phyloP scores from a whole-genome alignment of 2,113 vertebrate species.

The Mastomys natalensis region DNA sequence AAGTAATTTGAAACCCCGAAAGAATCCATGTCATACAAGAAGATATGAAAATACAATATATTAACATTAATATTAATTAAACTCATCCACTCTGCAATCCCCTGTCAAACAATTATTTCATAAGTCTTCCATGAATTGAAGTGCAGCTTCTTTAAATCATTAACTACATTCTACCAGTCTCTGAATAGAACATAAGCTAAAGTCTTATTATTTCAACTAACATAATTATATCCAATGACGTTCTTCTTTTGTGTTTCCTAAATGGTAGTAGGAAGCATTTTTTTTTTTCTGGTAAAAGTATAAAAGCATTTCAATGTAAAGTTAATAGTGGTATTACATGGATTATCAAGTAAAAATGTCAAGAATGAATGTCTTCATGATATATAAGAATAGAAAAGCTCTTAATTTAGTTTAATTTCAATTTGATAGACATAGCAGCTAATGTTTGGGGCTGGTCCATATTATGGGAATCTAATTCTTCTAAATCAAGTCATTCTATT shows the following conservation, averaged over 20 bases:
- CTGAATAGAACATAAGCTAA: too few relatives aligned
- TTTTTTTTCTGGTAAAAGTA: not conserved
- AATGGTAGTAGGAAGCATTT: not conserved
- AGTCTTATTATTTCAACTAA: not conserved
- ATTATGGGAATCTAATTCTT: not conserved
- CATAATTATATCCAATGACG: not conserved
- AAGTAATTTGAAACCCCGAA: not conserved
- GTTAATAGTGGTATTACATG: not conserved
- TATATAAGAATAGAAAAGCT: not conserved
- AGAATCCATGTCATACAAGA: not conserved
- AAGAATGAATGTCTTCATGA: not conserved
- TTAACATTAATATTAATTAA: too few relatives aligned
- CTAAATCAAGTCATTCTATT: not conserved
- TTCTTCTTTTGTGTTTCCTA: not conserved
- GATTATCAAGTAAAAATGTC: not conserved
- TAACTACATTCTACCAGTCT: not conserved
- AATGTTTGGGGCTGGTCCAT: not conserved
- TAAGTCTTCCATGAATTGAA: not conserved
- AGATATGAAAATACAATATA: not conserved
- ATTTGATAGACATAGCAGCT: not conserved
- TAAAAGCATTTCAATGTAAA: not conserved
- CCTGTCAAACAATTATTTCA: not conserved
- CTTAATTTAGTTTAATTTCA: not conserved
- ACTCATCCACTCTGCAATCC: not conserved
- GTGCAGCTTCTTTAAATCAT: not conserved